Evolutionary conservation across 1,140 invertebrate species (phyloP), one percentile per base, ranked within the genome.

Genomic region (Cyphomyrmex costatus): DNA sequence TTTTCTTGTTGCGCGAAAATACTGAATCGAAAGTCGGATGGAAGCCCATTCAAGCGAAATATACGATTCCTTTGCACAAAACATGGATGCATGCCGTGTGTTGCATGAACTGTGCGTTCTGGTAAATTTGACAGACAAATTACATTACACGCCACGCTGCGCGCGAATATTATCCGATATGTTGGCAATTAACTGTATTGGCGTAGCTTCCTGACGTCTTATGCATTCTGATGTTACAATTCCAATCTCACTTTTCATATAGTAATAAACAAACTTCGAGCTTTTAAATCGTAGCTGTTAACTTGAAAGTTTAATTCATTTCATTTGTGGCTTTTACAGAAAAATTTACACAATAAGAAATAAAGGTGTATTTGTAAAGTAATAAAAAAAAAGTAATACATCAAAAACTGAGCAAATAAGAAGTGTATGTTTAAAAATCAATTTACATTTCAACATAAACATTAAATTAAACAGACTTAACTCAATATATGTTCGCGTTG

Each of bases 71-170:
- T 73, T 33, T 7, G 53, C 36, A 30, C 79, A 60, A 60, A 71
- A 46, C 51, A 12, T 6, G 16, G 16, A n/a, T 24, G 5, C 51
- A 14, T 19, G 21, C 24, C 16, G 53, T 16, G 51, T 14, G 33
- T 42, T 42, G 24, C 30, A n/a, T 21, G 14, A 30, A 24, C 65
- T 16, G 24, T 10, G 42, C 53, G 21, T 83, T 51, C 79, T 74
- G 68, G 2, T 74, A 73, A 36, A 83, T 83, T 83, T 74, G 79
- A 73, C 79, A 74, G 58, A n/a, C 68, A 60, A 83, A 83, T 83
- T 83, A 74, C 68, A 46, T 83, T 49, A 83, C 24, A 33, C 27
- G 68, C 53, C 24, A 74, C 24, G 53, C 3, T 33, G 68, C 53
- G 24, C 53, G n/a, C 42, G 68, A 60, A 60, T 73, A 49, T 33